Conservation (phyloP, 2,113 vertebrate species). For the Prochilodus magdalenae region DNA sequence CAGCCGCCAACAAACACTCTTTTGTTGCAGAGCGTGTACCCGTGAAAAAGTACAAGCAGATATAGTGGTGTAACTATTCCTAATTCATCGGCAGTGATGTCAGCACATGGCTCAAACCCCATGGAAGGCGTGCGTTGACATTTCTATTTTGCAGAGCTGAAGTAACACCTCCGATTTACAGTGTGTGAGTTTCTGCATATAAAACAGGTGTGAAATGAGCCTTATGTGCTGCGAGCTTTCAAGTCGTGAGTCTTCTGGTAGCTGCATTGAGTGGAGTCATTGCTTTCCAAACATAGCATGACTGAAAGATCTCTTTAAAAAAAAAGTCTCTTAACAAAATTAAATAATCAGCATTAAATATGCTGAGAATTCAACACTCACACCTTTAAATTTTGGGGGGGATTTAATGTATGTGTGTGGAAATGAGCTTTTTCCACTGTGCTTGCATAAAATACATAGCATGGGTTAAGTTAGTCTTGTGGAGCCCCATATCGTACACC, state of each 20-base stretch:
- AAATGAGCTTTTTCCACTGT: too few species aligned
- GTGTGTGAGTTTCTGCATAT: background rate
- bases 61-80: background rate
- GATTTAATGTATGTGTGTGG: too few species aligned
- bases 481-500: too few species aligned
- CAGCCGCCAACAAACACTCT: background rate
- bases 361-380: too few species aligned
- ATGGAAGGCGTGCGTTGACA: background rate
- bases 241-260: background rate
- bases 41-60: background rate
- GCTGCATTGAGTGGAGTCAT: background rate
- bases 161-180: slow-evolving; percentile 12
- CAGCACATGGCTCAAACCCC: background rate
- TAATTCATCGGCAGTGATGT: background rate
- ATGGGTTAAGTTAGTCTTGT: too few species aligned
- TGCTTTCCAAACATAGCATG: background rate
- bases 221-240: slow-evolving; percentile 5
- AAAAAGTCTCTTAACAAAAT: too few species aligned
- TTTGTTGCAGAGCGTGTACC: slow-evolving; percentile 12
- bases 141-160: background rate
- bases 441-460: too few species aligned
- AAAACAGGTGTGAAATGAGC: slow-evolving; percentile 14
- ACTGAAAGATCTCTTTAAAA: background rate
- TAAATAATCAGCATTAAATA: too few species aligned
- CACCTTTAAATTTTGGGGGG: too few species aligned